Percentiles rank a stretch among this genome's conserved stretches.
Conservation (phyloP, 2,888 invertebrate genomes). For the Amiota minor region DNA sequence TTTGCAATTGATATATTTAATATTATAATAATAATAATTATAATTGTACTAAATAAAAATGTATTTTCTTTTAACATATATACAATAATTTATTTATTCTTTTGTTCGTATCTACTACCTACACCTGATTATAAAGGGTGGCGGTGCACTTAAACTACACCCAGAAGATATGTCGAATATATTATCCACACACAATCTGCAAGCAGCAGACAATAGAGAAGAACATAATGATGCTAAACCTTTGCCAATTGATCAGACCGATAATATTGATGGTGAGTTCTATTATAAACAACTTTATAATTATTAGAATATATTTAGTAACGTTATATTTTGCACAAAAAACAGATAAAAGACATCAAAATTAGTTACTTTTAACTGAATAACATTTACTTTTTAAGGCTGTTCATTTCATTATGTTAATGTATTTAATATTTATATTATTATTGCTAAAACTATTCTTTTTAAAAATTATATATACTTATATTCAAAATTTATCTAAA, state of each 20-base stretch:
- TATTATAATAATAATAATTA: conserved; percentile 22
- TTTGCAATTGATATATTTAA: conserved; percentile 49
- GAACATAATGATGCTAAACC: conserved; percentile 75
- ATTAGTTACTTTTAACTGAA: conserved; percentile 13
- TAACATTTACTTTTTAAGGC: conserved; percentile 27
- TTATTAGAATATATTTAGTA: background rate
- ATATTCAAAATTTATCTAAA: no score
- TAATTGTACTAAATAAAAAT: background rate
- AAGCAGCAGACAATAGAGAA: conserved; percentile 75
- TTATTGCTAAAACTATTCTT: no score
- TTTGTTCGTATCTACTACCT: conserved; percentile 11
- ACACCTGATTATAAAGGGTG: conserved; percentile 43
- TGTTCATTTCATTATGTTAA: conserved; percentile 10
- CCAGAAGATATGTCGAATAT: conserved; percentile 79
- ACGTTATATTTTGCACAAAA: no score
- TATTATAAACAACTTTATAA: conserved; percentile 27
- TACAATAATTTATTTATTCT: background rate
- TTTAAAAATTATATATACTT: no score
- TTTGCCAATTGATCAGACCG: conserved; percentile 81
- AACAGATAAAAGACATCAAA: conserved; percentile 27
- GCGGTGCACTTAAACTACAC: conserved; percentile 71
- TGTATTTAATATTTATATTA: background rate
- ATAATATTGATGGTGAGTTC: conserved; percentile 84
- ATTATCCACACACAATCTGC: conserved; percentile 78
- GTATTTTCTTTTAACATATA: conserved; percentile 14